Conservation (phyloP, 1,140 invertebrate species). For the Bombus haemorrhoidalis region DNA sequence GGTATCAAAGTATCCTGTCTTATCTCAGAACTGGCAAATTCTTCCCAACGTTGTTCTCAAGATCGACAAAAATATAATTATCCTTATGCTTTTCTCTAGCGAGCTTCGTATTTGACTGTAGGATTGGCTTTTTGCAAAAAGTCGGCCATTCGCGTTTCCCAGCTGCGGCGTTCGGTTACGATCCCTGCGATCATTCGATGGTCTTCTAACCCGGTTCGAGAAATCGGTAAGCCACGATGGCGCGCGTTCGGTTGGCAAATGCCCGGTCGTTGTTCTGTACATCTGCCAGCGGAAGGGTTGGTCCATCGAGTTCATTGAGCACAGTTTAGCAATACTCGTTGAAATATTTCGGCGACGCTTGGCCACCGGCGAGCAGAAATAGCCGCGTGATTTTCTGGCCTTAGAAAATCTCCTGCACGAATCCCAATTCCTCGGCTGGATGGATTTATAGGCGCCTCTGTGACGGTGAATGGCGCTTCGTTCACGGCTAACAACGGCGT, state of each 20-base stretch:
- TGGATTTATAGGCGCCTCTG: background rate
- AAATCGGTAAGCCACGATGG: background rate
- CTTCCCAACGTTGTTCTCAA: no score
- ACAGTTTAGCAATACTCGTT: slow-evolving; percentile 31
- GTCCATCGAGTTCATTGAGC: slow-evolving; percentile 53
- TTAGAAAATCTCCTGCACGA: slow-evolving; percentile 6
- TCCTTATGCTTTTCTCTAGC: no score
- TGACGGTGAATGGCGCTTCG: slow-evolving; percentile 3
- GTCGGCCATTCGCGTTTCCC: no score
- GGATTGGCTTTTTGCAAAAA: fast-evolving
- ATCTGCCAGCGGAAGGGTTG: slow-evolving; percentile 38
- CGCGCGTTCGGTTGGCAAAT: slow-evolving; percentile 38
- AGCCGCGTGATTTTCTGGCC: slow-evolving; percentile 34
- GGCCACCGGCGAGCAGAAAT: slow-evolving; percentile 10
- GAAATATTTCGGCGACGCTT: slow-evolving; percentile 29
- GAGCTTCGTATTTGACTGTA: no score
- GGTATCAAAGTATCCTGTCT: no score
- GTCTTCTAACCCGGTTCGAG: background rate
- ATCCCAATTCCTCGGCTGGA: background rate
- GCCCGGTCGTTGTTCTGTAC: background rate
- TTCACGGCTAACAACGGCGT: background rate
- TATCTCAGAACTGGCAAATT: no score
- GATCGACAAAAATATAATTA: no score
- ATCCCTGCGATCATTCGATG: background rate
- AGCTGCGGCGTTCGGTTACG: background rate